Evolutionary conservation across 2,113 vertebrate species (phyloP).

Genomic region (Porphyrio hochstetteri): DNA sequence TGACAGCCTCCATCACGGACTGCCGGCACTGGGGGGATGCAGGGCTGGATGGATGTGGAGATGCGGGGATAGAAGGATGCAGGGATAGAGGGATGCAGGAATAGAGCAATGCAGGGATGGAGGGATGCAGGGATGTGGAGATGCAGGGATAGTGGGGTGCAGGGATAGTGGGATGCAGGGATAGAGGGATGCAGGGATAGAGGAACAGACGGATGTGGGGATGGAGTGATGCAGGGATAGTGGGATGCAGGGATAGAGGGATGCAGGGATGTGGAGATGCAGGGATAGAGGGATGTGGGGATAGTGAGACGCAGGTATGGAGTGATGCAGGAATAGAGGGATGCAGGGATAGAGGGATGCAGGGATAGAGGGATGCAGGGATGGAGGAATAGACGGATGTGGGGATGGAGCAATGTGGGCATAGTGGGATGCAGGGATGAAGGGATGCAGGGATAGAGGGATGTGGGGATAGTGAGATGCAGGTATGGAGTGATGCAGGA

Average conservation of each 20-base stretch:
- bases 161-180: no score
- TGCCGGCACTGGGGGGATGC: no score
- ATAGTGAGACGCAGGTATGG: accelerated
- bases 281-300: no score
- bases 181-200: no score
- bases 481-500: background rate
- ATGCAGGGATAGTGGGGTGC: no score
- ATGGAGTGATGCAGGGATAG: accelerated
- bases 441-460: no score
- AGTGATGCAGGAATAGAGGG: accelerated
- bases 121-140: background rate
- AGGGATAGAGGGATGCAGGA: accelerated
- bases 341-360: no score
- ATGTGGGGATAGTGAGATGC: no score
- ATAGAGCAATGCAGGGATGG: background rate
- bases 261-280: no score
- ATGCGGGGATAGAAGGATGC: accelerated
- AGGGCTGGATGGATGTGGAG: no score
- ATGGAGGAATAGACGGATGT: accelerated
- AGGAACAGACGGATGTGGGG: no score
- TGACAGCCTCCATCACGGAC: background rate
- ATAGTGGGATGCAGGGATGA: background rate
- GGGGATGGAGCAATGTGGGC: background rate
- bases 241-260: no score
- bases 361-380: background rate